Conservation (phyloP, 30 jellyfish, hydroid and myxozoan species). For the Pelagia noctiluca region DNA sequence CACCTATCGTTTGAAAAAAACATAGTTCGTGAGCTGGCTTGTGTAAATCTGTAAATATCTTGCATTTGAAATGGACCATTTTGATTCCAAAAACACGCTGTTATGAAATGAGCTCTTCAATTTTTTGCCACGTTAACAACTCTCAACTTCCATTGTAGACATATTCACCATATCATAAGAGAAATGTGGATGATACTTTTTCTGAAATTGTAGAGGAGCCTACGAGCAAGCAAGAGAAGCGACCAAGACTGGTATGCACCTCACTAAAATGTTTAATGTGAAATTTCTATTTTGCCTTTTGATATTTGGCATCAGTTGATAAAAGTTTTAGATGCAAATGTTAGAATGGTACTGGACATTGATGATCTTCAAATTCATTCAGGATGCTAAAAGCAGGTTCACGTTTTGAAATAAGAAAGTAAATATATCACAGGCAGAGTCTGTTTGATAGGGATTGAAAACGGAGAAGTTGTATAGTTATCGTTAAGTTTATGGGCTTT, state of each 20-base stretch:
- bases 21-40: slow-evolving; percentile 14
- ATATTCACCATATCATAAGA: slow-evolving; percentile 24
- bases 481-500: no score
- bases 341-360: slow-evolving; percentile 30
- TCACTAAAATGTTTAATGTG: slow-evolving; percentile 28
- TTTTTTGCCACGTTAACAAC: slow-evolving; percentile 8
- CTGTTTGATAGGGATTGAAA: not conserved
- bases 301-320: no score
- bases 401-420: slow-evolving; percentile 15
- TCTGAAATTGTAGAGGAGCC: slow-evolving; percentile 27
- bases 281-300: slow-evolving; percentile 17
- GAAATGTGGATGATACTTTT: slow-evolving; percentile 50
- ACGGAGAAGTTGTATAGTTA: not conserved
- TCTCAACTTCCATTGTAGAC: slow-evolving; percentile 16
- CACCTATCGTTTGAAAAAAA: not conserved
- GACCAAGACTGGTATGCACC: slow-evolving; percentile 60
- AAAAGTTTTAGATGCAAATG: slow-evolving; percentile 6
- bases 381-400: slow-evolving; percentile 9
- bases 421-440: not conserved
- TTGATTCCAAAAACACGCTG: slow-evolving; percentile 21
- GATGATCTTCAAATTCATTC: slow-evolving; percentile 29
- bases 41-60: slow-evolving; percentile 11
- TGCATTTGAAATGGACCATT: slow-evolving; percentile 2
- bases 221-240: slow-evolving; percentile 39
- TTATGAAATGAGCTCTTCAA: slow-evolving; percentile 14